Base-by-base conservation (phyloP, 2,797 vertebrate genomes). In the Amniataba percoides region DNA sequence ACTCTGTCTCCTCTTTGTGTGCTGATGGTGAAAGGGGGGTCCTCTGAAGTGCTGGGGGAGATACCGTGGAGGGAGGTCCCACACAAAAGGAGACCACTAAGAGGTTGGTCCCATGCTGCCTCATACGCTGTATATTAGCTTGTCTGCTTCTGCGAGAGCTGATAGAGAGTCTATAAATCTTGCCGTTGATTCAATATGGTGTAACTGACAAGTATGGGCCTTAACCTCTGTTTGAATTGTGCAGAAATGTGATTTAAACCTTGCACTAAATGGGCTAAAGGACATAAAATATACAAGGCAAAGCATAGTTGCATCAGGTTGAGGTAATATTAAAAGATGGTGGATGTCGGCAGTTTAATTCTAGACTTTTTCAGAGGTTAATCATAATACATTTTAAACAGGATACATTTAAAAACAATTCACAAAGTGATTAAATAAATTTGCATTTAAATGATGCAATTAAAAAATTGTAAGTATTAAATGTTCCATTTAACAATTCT, bases 1-100 rank as follows among this genome's bases (percentile, higher is more conserved):
- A 91, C 89, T 81, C 81, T 45, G 77, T 88, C 80, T 78, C 83
- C 63, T 87, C 80, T 88, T 88, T 92, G 90, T 87, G 78, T 82
- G 80, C 56, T 60, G 34, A 84, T 78, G 67, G 74, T 53, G 58
- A 71, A 64, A 43, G 42, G 48, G 45, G 48, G 71, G 61, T 80
- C 72, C 57, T 71, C 59, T 78, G 13, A 81, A 78, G 84, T 74
- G 74, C 79, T 82, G 64, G 81, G 82, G 67, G 67, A 53, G 18
- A 75, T 61, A 65, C 36, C 45, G 78, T 18, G 40, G 60, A 75
- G 80, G 83, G 84, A 77, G 84, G 77, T 77, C 60, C 70, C 57
- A 65, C 70, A 89, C 82, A 88, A 83, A 88, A 78, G 74, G 58
- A 56, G 57, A 84, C 34, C 60, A 83, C 74, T 84, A 53, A 85